phyloP scores from a whole-genome alignment of 1,140 invertebrate species.

The Adelges cooleyi region DNA sequence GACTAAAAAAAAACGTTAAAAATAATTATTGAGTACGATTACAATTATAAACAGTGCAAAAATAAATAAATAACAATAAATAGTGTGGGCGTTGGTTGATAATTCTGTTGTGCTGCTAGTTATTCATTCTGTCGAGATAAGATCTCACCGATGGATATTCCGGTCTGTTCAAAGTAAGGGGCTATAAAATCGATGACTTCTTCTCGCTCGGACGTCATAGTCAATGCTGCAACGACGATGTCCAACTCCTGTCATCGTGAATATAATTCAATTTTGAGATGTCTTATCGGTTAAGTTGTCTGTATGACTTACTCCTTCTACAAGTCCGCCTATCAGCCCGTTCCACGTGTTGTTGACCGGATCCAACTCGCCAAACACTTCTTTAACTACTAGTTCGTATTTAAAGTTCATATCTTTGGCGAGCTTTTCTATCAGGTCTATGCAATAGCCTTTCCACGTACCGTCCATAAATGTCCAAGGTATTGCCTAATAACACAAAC shows the following conservation, averaged over 20 bases:
- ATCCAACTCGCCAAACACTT: conserved; percentile 60
- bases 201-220: conserved; percentile 86
- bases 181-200: conserved; percentile 87
- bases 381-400: conserved; percentile 65
- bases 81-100: too few relatives aligned
- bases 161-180: conserved; percentile 81
- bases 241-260: conserved; percentile 61
- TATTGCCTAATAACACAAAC: conserved; percentile 30
- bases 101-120: too few relatives aligned
- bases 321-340: conserved; percentile 82
- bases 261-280: conserved; percentile 25
- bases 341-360: conserved; percentile 66
- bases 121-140: too few relatives aligned
- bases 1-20: conserved; percentile 42
- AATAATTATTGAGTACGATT: too few relatives aligned
- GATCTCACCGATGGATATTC: conserved; percentile 66
- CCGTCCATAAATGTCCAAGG: conserved; percentile 37
- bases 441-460: conserved; percentile 77
- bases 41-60: too few relatives aligned
- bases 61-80: too few relatives aligned
- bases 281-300: conserved; percentile 16
- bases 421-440: conserved; percentile 70
- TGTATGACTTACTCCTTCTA: conserved; percentile 62
- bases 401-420: conserved; percentile 72
- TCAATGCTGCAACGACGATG: conserved; percentile 69